Conservation (phyloP, 2,113 vertebrate species). For the Poicephalus meyeri region DNA sequence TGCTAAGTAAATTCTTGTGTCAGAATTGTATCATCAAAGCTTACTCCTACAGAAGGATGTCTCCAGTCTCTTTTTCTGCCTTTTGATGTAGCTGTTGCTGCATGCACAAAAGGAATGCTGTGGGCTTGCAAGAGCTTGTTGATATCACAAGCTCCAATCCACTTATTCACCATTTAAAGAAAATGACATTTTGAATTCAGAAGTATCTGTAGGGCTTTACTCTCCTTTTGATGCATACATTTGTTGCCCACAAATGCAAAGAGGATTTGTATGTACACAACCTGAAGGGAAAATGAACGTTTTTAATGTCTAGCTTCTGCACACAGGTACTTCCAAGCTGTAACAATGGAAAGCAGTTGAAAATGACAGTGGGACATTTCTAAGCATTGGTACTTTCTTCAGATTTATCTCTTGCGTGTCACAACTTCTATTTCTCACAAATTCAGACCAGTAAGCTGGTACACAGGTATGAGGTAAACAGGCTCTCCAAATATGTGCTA, state of each 20-base stretch:
- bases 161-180: not conserved
- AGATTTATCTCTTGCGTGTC: not conserved
- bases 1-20: not conserved
- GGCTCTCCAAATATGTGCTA: not conserved
- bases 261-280: not conserved
- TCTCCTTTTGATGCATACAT: not conserved
- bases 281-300: not conserved
- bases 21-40: not conserved
- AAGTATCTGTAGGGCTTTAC: not conserved
- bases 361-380: not conserved
- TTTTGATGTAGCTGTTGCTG: not conserved
- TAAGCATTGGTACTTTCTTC: not conserved
- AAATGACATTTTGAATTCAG: not conserved
- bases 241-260: not conserved
- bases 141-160: not conserved
- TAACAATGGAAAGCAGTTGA: not conserved
- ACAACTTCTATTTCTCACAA: not conserved
- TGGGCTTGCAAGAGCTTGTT: not conserved
- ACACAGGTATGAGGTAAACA: not conserved
- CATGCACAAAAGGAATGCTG: not conserved
- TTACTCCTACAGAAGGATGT: not conserved
- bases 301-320: not conserved
- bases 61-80: not conserved
- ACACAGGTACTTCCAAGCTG: not conserved
- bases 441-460: too few relatives aligned